Base-by-base conservation (phyloP, 23 tunicate genomes). In the Aplidium turbinatum region DNA sequence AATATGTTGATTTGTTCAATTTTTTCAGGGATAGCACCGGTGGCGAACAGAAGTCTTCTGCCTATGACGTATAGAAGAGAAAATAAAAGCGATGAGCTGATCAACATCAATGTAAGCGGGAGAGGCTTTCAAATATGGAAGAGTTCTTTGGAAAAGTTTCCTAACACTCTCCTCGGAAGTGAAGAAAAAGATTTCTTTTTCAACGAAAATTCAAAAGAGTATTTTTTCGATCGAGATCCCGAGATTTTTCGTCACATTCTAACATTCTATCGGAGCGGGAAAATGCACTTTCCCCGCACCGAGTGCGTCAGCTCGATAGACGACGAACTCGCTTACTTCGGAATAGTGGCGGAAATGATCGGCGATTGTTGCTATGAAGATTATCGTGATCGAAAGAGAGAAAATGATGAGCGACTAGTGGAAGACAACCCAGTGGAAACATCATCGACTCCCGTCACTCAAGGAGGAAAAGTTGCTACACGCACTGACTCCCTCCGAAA, bases 321-420 rank as follows among this genome's bases (percentile, higher is more conserved):
- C 50, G 90, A 94, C 57, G 99, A 94, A 55, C 85, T 94, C 7
- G 85, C 85, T 40, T 94, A 81, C 55, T 94, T 94, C 53, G 99
- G 99, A 1, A 94, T 94, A 1, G 55, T 82, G 73, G 95, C 99
- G 0, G 99, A 94, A 33, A 82, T 94, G 86, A 94, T 94, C 13
- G 89, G 84, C 6, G 99, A 94, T 57, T 94, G 99, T 51, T 94
- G 99, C 47, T 94, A 94, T 38, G 99, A 94, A 68, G 99, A 94
- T 50, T 94, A 94, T 46, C 76, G 91, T 33, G 97, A 91, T 42
- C 50, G 97, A 32, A 91, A 91, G 58, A 76, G 97, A 27, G 97
- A 91, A 79, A 85, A 91, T 67, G 93, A 91, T 18, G 97, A 91
- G 38, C 57, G 97, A 72, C 33, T 91, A 42, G 50, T 91, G 35